phyloP scores from a whole-genome alignment of 2,797 vertebrate species.

The Malacoraja senta region DNA sequence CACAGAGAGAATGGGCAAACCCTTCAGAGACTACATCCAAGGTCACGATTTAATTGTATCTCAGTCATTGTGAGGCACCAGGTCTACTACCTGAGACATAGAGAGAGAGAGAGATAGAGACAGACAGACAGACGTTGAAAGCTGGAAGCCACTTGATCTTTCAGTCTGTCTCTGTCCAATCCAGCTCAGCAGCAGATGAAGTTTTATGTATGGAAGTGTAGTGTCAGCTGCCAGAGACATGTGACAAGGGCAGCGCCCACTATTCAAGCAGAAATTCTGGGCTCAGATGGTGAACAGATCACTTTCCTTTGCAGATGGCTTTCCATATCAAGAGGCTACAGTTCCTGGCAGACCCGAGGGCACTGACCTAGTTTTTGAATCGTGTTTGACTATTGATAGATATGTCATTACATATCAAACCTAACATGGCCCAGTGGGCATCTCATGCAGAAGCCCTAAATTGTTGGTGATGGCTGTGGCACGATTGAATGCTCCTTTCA shows the following conservation, averaged over 20 bases:
- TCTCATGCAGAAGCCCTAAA: neutral
- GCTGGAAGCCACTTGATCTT: neutral
- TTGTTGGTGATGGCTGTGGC: neutral
- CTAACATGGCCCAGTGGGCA: neutral
- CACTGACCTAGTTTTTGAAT: constrained; percentile 1
- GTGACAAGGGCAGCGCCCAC: neutral
- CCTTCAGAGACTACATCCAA: no score
- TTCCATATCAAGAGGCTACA: neutral
- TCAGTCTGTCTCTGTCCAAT: neutral
- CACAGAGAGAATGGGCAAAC: no score
- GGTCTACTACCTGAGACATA: no score
- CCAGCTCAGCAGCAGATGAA: neutral
- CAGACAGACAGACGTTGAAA: neutral
- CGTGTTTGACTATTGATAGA: neutral
- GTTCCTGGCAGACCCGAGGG: neutral
- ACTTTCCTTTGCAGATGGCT: neutral
- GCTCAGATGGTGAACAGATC: neutral
- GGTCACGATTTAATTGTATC: no score
- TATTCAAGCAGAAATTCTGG: neutral
- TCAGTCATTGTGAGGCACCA: no score
- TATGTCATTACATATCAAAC: neutral
- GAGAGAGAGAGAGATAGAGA: no score
- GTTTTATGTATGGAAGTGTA: neutral
- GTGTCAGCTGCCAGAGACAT: neutral
- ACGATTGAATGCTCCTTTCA: neutral